These are phyloP conservation scores for Nerophis ophidion DNA, from an alignment of 2,113 vertebrate species.

Conservation along the genomic window DNA sequence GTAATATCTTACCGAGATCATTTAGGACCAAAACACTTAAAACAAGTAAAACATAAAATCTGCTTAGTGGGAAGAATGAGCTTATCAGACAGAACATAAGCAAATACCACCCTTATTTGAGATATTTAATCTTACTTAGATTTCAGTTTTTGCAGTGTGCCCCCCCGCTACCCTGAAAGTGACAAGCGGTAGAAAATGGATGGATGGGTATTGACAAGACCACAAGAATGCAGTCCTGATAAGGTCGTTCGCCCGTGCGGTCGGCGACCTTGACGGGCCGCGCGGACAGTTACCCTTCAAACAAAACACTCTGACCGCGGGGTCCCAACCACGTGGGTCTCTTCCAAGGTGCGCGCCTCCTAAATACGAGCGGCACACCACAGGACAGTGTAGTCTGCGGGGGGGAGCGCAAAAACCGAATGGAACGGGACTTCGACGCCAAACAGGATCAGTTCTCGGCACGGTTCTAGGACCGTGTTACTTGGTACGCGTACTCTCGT, in stretches of 20 bases:
- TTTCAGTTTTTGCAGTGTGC: too few species aligned
- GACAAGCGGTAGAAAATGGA: too few species aligned
- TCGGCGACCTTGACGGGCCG: constrained; percentile 39
- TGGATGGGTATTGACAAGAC: background rate
- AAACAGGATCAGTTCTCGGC: background rate
- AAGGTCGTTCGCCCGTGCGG: constrained; percentile 32
- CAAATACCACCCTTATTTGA: too few species aligned
- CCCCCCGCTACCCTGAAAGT: too few species aligned
- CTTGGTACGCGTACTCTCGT: background rate
- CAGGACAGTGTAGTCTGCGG: background rate
- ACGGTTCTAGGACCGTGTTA: background rate
- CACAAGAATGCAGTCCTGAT: background rate
- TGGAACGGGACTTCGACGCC: background rate
- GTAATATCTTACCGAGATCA: too few species aligned
- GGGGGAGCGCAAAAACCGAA: background rate
- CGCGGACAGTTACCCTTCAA: constrained; percentile 63
- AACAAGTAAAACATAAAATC: too few species aligned
- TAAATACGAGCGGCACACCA: background rate
- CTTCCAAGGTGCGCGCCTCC: constrained; percentile 6
- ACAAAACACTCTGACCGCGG: constrained; percentile 38
- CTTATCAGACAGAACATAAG: too few species aligned
- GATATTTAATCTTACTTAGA: too few species aligned
- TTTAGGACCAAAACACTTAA: too few species aligned
- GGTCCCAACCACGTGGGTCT: constrained; percentile 8
- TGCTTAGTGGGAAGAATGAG: too few species aligned